Evolutionary conservation across 2,113 vertebrate genomes (phyloP), one percentile per base, ranked within the genome.

Genomic region (Chunga burmeisteri): DNA sequence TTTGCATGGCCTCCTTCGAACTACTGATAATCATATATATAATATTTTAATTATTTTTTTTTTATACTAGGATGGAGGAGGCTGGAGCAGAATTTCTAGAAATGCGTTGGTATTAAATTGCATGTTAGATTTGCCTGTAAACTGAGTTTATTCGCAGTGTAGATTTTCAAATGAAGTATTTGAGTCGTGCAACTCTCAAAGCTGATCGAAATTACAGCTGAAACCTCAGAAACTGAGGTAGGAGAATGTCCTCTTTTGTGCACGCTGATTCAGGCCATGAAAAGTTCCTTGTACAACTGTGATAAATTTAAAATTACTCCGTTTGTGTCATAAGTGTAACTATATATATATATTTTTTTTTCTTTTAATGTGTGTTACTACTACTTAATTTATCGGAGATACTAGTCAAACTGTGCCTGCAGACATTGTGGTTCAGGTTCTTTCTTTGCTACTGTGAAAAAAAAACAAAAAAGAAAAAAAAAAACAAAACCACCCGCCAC

Each of bases 181-280:
- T 3, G 42, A 78, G 73, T 21, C 6, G 14, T 86, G 65, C 70
- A 34, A 5, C 52, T 84, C 72, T 74, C 73, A 50, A 73, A 95
- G 83, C 75, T 50, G 77, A 49, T 94, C 0, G 6, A 80, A 95
- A 94, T 94, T 75, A 30, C 81, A 85, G 77, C 89, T 66, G 4
- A 91, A 93, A 95, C 86, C 89, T 93, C 91, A 86, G 89, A 42
- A 84, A 7, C 13, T 29, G 86, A 68, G 56, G 68, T 4, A 40
- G 84, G 95, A 96, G 84, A 94, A 94, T 67, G 92, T 96, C 65
- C 22, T 93, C 78, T 62, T 93, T 88, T 90, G 90, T 42, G 46
- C 55, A 7, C 9, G 67, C 86, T 83, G 81, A 23, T 61, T 16
- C 55, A 38, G 68, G 78, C 87, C 87, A 58, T 74, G 90, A 93